Evolutionary conservation across 2,797 vertebrate genomes (phyloP).

Genomic region (Pantherophis alleghaniensis): DNA sequence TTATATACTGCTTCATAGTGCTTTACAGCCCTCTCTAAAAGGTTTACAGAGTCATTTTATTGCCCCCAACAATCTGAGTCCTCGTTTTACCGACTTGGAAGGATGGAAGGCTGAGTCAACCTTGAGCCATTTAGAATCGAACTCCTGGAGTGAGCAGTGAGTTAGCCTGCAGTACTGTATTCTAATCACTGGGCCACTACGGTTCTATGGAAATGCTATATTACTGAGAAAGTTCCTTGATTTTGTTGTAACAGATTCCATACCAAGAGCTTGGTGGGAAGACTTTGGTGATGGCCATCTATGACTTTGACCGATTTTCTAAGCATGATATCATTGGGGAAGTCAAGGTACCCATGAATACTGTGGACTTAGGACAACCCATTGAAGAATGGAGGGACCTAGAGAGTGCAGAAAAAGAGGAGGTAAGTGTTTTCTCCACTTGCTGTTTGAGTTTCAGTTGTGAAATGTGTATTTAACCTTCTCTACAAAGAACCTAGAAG

Average conservation of each 20-base stretch:
- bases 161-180: background rate
- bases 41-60: background rate
- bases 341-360: conserved; percentile 95
- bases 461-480: background rate
- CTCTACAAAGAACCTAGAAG: background rate
- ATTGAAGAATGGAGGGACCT: conserved; percentile 95
- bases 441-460: background rate
- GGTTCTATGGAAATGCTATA: background rate
- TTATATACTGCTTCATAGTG: no score
- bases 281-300: conserved; percentile 93
- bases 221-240: background rate
- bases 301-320: conserved; percentile 97
- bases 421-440: conserved; percentile 73
- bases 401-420: conserved; percentile 94
- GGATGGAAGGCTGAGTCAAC: background rate
- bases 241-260: conserved; percentile 79
- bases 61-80: background rate
- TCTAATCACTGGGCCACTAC: background rate
- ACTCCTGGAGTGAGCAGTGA: background rate
- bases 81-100: background rate
- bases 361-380: conserved; percentile 91
- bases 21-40: background rate
- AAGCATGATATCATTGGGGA: conserved; percentile 97
- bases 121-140: background rate
- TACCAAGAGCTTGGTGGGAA: conserved; percentile 96